Percentiles rank a stretch among this genome's conserved stretches.
These are phyloP conservation scores for Sturnira hondurensis DNA, from an alignment of 2,113 vertebrate genomes.

Conservation along the genomic window DNA sequence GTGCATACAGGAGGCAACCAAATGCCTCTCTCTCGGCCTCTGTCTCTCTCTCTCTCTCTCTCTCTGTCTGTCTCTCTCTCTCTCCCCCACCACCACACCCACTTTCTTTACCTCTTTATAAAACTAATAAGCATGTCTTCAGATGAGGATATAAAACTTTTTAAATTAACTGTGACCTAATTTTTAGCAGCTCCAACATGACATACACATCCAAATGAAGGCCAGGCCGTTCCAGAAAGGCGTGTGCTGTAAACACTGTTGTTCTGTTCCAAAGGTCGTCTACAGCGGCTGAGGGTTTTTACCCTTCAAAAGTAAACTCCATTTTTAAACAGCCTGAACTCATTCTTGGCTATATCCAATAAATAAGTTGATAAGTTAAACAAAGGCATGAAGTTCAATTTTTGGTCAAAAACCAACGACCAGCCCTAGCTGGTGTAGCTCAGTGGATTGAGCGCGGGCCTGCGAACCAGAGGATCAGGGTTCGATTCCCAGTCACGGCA, in stretches of 20 bases:
- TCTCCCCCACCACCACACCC: no score
- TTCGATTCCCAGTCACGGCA: no score
- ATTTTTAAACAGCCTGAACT: conserved; percentile 12
- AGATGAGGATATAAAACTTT: no score
- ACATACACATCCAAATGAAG: neutral
- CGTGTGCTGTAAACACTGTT: neutral
- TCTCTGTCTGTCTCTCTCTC: no score
- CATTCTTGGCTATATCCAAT: neutral
- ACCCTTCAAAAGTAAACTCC: neutral
- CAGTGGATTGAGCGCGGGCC: no score
- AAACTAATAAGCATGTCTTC: no score
- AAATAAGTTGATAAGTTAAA: neutral
- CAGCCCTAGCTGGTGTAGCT: no score
- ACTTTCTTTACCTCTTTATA: no score
- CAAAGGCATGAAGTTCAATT: neutral
- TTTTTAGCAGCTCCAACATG: neutral
- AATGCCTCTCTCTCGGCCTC: no score
- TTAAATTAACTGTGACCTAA: neutral
- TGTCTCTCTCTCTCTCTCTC: no score
- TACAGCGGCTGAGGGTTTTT: neutral
- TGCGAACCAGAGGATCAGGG: no score
- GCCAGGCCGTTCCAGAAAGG: neutral
- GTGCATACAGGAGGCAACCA: no score
- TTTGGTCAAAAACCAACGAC: neutral
- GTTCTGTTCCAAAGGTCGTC: neutral